Percentiles rank a stretch among this genome's conserved stretches.
Evolutionary conservation across 2,888 invertebrate species (phyloP).

Genomic region (Hylaea fasciaria): DNA sequence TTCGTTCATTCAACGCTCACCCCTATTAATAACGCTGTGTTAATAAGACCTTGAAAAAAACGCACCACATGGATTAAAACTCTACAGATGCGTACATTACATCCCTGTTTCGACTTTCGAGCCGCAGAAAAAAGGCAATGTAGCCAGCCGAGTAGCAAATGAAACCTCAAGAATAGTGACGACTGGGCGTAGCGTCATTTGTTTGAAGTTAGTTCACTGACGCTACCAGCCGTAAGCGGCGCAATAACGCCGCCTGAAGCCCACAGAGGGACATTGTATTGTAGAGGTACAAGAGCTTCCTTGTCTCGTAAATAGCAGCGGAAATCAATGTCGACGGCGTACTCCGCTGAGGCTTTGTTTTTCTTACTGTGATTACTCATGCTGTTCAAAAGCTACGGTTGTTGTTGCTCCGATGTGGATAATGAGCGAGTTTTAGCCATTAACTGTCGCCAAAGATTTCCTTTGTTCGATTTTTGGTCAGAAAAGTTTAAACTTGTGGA

Average conservation of each 20-base stretch:
- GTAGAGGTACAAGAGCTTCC: constrained; percentile 45
- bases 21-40: no score
- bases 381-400: constrained; percentile 7
- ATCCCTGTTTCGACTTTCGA: no score
- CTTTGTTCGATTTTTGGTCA: no score
- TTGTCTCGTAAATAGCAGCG: constrained; percentile 45
- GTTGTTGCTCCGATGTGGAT: background rate
- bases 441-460: background rate
- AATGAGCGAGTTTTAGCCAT: background rate
- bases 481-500: no score
- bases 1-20: no score
- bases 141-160: no score
- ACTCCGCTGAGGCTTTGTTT: constrained; percentile 36
- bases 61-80: no score
- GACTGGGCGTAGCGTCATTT: background rate
- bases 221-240: constrained; percentile 19
- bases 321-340: constrained; percentile 48
- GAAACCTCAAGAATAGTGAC: no score
- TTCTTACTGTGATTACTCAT: constrained; percentile 31
- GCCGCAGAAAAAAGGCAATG: no score
- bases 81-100: no score
- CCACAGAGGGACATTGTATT: constrained; percentile 48
- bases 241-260: constrained; percentile 49
- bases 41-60: no score
- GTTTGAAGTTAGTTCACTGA: constrained; percentile 5